phyloP scores from a whole-genome alignment of 2,797 vertebrate genomes.

The Pangasius krempfi region DNA sequence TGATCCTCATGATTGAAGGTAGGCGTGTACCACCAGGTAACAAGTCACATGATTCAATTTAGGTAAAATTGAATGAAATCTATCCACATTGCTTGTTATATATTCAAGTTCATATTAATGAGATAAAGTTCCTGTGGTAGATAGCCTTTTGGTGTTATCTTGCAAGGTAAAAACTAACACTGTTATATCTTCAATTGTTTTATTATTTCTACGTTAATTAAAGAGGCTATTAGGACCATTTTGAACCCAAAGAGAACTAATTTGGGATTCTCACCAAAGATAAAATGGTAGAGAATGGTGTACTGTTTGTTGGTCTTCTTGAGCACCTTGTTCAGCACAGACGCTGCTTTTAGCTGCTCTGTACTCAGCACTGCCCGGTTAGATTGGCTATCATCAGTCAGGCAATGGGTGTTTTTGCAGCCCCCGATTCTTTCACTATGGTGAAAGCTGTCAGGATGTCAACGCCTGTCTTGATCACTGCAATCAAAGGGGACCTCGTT shows the following conservation, averaged over 20 bases:
- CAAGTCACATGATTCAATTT: not conserved
- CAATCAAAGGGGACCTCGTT: conserved; percentile 71
- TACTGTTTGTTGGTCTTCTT: not conserved
- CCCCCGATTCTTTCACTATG: conserved; percentile 68
- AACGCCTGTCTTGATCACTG: conserved; percentile 79
- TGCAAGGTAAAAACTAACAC: not conserved
- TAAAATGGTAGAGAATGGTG: not conserved
- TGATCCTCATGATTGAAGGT: not conserved
- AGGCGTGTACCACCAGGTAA: not conserved
- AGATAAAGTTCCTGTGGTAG: not conserved
- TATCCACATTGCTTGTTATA: not conserved
- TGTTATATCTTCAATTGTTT: not conserved
- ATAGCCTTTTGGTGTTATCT: not conserved
- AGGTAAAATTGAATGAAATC: not conserved
- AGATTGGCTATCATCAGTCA: conserved; percentile 52
- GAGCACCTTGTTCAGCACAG: not conserved
- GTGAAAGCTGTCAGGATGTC: conserved; percentile 75
- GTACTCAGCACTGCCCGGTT: conserved; percentile 47
- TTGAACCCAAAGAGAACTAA: not conserved
- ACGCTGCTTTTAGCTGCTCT: conserved; percentile 58
- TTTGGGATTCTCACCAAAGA: not conserved
- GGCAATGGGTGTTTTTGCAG: conserved; percentile 45
- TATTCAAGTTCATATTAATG: not conserved
- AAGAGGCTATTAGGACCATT: not conserved
- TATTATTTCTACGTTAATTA: not conserved